These are phyloP conservation scores for Pycnonotus jocosus DNA, from an alignment of 2,113 vertebrate species.

Conservation along the genomic window DNA sequence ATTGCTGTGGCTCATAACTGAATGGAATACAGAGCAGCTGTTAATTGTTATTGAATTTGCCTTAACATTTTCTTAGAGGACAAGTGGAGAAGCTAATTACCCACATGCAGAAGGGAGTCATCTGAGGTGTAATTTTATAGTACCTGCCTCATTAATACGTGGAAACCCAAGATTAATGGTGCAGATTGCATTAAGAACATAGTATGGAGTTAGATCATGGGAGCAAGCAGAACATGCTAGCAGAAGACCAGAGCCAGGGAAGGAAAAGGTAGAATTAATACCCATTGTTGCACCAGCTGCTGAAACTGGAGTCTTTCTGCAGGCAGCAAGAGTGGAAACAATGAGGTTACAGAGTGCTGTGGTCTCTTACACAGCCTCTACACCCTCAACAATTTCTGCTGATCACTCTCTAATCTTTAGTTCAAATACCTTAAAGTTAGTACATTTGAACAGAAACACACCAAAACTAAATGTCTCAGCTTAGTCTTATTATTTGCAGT, in stretches of 20 bases:
- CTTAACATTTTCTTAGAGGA: not conserved
- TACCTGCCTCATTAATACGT: not conserved
- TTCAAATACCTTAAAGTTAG: not conserved
- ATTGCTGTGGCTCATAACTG: not conserved
- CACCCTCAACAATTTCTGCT: not conserved
- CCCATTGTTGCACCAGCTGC: not conserved
- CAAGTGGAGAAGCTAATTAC: not conserved
- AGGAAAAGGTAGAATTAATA: not conserved
- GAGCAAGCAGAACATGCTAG: not conserved
- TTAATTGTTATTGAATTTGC: not conserved
- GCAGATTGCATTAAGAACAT: not conserved
- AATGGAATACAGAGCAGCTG: not conserved
- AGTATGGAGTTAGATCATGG: not conserved
- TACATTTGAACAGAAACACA: not conserved
- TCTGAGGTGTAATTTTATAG: not conserved
- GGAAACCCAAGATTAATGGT: not conserved
- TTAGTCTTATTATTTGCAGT: not conserved
- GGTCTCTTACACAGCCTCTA: not conserved
- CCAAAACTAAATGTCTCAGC: not conserved
- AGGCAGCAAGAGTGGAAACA: not conserved
- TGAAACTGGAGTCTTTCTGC: not conserved
- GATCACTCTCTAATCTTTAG: fast-evolving
- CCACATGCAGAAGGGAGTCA: not conserved
- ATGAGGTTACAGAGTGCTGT: not conserved
- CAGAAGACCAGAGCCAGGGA: not conserved